Conservation (phyloP, 2,113 vertebrate genomes). For the Sakesphorus luctuosus region DNA sequence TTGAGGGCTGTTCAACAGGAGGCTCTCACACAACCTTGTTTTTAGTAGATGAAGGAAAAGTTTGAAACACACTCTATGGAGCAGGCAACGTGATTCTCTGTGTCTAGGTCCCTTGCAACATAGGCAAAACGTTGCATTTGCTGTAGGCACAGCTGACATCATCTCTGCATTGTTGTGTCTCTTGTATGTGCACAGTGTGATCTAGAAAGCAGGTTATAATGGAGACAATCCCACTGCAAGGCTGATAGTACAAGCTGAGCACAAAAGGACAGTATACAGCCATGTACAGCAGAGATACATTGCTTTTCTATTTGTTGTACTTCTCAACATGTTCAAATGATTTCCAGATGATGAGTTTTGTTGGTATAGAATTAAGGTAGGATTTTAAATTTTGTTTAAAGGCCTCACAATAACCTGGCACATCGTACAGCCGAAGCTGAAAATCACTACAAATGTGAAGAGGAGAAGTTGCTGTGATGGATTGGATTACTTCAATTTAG, state of each 20-base stretch:
- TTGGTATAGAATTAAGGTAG: background rate
- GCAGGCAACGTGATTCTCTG: background rate
- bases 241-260: slow-evolving; percentile 36
- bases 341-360: background rate
- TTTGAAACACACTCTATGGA: background rate
- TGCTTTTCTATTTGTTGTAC: background rate
- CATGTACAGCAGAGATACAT: slow-evolving; percentile 7
- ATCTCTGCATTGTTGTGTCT: slow-evolving; percentile 57
- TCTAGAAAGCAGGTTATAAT: slow-evolving; percentile 61
- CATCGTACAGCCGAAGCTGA: background rate
- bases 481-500: background rate
- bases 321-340: background rate
- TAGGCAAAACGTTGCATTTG: slow-evolving; percentile 36
- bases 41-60: background rate
- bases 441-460: background rate
- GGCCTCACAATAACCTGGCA: background rate
- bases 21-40: background rate
- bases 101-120: slow-evolving; percentile 34
- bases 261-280: slow-evolving; percentile 33
- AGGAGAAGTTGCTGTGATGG: background rate
- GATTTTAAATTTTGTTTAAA: background rate
- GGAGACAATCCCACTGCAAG: slow-evolving; percentile 60
- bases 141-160: slow-evolving; percentile 61
- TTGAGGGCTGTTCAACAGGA: background rate
- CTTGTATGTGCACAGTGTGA: slow-evolving; percentile 27